These are phyloP conservation scores for Psylliodes chrysocephalus DNA, from an alignment of 2,888 invertebrate species.

Conservation along the genomic window DNA sequence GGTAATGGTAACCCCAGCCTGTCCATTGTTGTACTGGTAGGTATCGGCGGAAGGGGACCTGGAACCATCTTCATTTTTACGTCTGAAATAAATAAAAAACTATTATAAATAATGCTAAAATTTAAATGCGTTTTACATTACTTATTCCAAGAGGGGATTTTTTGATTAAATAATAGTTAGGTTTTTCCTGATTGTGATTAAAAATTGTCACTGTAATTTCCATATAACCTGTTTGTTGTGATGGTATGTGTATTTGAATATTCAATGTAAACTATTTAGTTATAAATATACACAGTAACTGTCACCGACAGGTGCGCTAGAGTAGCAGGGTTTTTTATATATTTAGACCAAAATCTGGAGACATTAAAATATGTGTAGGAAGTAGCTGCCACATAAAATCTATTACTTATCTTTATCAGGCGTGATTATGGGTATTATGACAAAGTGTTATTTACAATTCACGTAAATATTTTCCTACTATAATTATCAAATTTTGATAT, in stretches of 20 bases:
- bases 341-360: not conserved
- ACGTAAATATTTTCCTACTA: not conserved
- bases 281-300: not conserved
- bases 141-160: not conserved
- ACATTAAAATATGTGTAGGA: not conserved
- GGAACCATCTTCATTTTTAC: slow-evolving; percentile 67
- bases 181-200: not conserved
- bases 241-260: not conserved
- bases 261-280: not conserved
- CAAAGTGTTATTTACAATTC: not conserved
- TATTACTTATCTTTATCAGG: not conserved
- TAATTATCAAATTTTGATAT: not conserved
- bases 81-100: slow-evolving; percentile 17
- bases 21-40: slow-evolving; percentile 69
- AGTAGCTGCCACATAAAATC: not conserved
- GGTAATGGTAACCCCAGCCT: slow-evolving; percentile 80
- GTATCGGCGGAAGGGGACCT: slow-evolving; percentile 62
- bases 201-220: slow-evolving; percentile 3
- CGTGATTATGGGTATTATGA: not conserved
- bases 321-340: not conserved
- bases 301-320: not conserved
- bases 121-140: too few species aligned
- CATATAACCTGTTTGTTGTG: not conserved
- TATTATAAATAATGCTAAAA: not conserved
- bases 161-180: not conserved